Percentiles rank a stretch among this genome's conserved stretches.
phyloP scores from a whole-genome alignment of 2,113 vertebrate species.

The Antennarius striatus region DNA sequence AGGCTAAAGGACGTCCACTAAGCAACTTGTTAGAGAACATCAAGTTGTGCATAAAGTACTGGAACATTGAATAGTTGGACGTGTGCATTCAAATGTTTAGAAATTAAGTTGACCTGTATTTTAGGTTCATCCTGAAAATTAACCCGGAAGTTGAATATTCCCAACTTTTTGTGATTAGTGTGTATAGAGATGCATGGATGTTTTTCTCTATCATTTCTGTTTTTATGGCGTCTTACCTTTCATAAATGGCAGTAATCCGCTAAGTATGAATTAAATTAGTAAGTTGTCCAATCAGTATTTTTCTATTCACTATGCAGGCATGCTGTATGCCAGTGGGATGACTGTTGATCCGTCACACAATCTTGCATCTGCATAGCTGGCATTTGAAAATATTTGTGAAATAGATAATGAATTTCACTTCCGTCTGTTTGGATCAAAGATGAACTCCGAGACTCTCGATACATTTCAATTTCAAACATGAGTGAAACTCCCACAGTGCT shows the following conservation, averaged over 20 bases:
- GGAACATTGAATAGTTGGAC: too few relatives aligned
- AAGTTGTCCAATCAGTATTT: constrained; percentile 13
- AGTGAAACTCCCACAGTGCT: constrained; percentile 4
- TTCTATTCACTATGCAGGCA: constrained; percentile 2
- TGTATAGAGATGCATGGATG: too few relatives aligned
- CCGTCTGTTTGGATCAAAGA: constrained; percentile 8
- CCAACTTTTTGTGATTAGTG: too few relatives aligned
- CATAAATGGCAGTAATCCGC: not conserved
- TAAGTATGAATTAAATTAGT: constrained; percentile 6
- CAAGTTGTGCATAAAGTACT: too few relatives aligned
- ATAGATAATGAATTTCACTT: constrained; percentile 26
- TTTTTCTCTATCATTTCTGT: too few relatives aligned
- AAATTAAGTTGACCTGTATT: too few relatives aligned
- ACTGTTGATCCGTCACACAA: constrained; percentile 8
- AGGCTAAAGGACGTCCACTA: too few relatives aligned
- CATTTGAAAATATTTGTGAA: constrained; percentile 10
- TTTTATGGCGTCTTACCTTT: too few relatives aligned
- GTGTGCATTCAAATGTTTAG: too few relatives aligned
- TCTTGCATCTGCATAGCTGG: constrained; percentile 8
- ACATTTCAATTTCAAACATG: constrained; percentile 29
- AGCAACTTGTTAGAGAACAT: too few relatives aligned
- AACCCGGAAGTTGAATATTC: too few relatives aligned
- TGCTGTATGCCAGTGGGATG: constrained; percentile 17
- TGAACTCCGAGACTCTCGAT: constrained; percentile 26
- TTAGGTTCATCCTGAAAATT: too few relatives aligned